Evolutionary conservation across 2,888 invertebrate genomes (phyloP), one percentile per base, ranked within the genome.

Genomic region (Spodoptera exigua): DNA sequence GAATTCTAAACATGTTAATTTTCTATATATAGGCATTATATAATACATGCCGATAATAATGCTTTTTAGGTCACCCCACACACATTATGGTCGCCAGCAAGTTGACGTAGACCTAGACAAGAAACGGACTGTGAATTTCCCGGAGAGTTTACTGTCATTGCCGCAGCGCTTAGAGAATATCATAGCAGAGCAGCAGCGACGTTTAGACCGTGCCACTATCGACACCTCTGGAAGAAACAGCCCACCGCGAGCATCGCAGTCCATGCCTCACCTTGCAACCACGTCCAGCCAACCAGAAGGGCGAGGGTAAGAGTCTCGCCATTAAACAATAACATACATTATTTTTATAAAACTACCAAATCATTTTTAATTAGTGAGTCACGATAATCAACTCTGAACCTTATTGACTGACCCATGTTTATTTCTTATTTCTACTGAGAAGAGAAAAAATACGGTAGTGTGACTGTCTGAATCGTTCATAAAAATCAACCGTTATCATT

Each of bases 41-140:
- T 27, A 27, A 27, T 27, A 27, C 27, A 5, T 27, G 7, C 9
- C 7, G 7, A 27, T 27, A 27, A 27, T 27, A 27, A 36, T 52
- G 12, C 12, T 5, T 3, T 39, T 13, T 43, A 90, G 89, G 61
- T 85, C 89, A 2, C 85, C 86, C 0, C 81, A 69, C 10, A 58
- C 65, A 27, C 27, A 27, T 9, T 7, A 27, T 9, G 27, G 5
- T 27, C 27, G 9, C 10, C 81, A 79, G 11, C 82, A 80, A 34
- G 52, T 72, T 3, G 82, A 83, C 3, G 60, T 77, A 11, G 87
- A 84, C 2, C 52, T 79, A 13, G 87, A 84, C 54, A 89, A 87
- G 63, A 90, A 91, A 61, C 82, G 88, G 3, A 85, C 86, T 1
- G 90, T 92, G 41, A 90, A 90, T 76, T 92, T 92, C 61, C 90